Percentiles rank a stretch among this genome's conserved stretches.
Conservation (phyloP, 2,113 vertebrate genomes). For the Gallinago media region DNA sequence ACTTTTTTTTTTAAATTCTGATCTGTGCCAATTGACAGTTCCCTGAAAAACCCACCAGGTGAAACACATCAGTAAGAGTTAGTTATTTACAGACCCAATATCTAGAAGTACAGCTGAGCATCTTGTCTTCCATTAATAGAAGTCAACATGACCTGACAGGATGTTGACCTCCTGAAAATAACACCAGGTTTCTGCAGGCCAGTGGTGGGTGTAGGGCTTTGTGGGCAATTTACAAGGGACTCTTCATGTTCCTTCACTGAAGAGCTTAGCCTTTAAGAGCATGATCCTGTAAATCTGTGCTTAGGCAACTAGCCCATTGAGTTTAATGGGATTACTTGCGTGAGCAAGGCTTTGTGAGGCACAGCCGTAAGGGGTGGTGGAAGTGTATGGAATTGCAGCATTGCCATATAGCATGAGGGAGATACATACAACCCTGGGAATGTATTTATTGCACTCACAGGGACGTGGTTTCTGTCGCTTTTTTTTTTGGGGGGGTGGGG, state of each 20-base stretch:
- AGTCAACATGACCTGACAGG: constrained; percentile 46
- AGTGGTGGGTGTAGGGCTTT: neutral
- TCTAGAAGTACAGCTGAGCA: neutral
- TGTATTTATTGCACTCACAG: neutral
- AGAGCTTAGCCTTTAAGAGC: constrained; percentile 61
- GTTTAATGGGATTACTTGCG: constrained; percentile 50
- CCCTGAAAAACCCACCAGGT: neutral
- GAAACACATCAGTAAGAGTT: neutral
- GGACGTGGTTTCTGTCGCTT: neutral
- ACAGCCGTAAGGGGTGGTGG: neutral
- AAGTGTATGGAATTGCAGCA: neutral
- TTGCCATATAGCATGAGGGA: neutral
- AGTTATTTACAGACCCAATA: neutral
- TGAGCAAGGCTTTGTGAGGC: neutral
- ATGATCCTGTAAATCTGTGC: constrained; percentile 44
- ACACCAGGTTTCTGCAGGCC: neutral
- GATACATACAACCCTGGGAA: neutral
- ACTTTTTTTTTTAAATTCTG: neutral
- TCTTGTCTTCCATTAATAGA: constrained; percentile 27
- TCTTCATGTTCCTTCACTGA: constrained; percentile 6
- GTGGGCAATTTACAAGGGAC: neutral
- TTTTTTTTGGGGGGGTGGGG: neutral
- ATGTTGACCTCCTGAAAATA: constrained; percentile 46
- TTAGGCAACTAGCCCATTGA: constrained; percentile 48
- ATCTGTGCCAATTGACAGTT: neutral